Percentiles rank a stretch among this genome's conserved stretches.
Evolutionary conservation across 2,888 invertebrate species (phyloP).

Genomic region (Brachyptera putata): DNA sequence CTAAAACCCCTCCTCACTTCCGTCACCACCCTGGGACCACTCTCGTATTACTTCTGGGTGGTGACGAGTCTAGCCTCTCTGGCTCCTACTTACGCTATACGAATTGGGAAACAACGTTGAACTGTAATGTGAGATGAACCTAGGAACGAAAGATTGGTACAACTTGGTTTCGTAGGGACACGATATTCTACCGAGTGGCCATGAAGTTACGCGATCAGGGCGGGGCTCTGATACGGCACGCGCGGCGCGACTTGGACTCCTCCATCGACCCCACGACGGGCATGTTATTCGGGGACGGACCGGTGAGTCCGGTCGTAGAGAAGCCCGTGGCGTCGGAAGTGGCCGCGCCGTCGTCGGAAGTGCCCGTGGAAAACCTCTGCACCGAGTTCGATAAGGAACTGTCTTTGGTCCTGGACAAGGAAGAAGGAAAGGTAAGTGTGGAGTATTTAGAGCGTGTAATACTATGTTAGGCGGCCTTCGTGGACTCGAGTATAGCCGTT

Average conservation of each 20-base stretch:
- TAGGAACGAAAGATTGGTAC: no score
- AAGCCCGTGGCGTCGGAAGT: background rate
- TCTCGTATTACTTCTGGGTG: no score
- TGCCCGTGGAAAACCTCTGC: conserved; percentile 50
- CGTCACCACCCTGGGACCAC: no score
- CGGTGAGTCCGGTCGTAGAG: background rate
- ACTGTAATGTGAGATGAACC: no score
- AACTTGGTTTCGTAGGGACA: conserved; percentile 80
- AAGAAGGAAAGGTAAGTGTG: background rate
- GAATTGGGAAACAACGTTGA: no score
- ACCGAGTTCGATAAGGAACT: conserved; percentile 55
- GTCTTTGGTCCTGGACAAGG: conserved; percentile 24
- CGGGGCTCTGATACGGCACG: conserved; percentile 69
- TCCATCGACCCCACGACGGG: conserved; percentile 53
- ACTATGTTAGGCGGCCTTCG: no score
- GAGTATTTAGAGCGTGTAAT: no score
- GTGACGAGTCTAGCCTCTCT: no score
- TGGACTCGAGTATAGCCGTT: no score
- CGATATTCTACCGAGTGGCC: conserved; percentile 88
- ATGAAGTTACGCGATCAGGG: conserved; percentile 86
- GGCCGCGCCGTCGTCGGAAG: conserved; percentile 40
- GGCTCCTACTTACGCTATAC: no score
- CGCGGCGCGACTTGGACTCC: conserved; percentile 65
- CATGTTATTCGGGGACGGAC: conserved; percentile 34
- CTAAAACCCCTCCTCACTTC: no score